These are phyloP conservation scores for Dreissena rostriformis DNA, from an alignment of 1,140 invertebrate species.

Conservation along the genomic window DNA sequence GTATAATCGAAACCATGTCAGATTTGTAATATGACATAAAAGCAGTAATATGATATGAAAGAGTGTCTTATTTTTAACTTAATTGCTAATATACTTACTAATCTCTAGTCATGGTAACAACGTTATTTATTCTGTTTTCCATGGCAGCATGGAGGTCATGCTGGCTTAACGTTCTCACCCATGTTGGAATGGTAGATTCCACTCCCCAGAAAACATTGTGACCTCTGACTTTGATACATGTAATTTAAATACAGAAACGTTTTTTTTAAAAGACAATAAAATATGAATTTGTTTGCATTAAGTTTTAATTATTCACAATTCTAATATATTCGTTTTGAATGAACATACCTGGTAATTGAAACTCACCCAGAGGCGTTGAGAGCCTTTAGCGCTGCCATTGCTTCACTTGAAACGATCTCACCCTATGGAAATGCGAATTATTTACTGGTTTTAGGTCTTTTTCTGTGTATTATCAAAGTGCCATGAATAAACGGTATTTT, in stretches of 20 bases:
- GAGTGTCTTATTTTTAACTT: background rate
- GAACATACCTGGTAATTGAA: too few relatives aligned
- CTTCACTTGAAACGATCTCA: too few relatives aligned
- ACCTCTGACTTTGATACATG: conserved; percentile 57
- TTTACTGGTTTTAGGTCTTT: too few relatives aligned
- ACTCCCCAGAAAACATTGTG: conserved; percentile 65
- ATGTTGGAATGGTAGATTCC: conserved; percentile 17
- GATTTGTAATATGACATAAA: background rate
- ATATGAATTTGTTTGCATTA: too few relatives aligned
- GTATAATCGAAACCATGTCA: background rate
- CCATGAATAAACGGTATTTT: too few relatives aligned
- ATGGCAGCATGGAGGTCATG: conserved; percentile 34
- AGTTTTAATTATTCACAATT: background rate
- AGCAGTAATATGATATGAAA: conserved; percentile 29
- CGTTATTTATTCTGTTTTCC: conserved; percentile 31
- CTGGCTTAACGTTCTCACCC: conserved; percentile 41
- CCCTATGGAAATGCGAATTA: too few relatives aligned
- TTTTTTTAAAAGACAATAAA: too few relatives aligned
- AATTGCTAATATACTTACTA: conserved; percentile 49
- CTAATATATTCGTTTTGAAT: too few relatives aligned
- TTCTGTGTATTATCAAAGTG: too few relatives aligned
- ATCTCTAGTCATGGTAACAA: conserved; percentile 44
- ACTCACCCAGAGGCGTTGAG: too few relatives aligned
- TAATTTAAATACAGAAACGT: background rate
- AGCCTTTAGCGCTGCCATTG: too few relatives aligned